phyloP scores from a whole-genome alignment of 1,140 invertebrate genomes.

The Palaemon carinicauda region DNA sequence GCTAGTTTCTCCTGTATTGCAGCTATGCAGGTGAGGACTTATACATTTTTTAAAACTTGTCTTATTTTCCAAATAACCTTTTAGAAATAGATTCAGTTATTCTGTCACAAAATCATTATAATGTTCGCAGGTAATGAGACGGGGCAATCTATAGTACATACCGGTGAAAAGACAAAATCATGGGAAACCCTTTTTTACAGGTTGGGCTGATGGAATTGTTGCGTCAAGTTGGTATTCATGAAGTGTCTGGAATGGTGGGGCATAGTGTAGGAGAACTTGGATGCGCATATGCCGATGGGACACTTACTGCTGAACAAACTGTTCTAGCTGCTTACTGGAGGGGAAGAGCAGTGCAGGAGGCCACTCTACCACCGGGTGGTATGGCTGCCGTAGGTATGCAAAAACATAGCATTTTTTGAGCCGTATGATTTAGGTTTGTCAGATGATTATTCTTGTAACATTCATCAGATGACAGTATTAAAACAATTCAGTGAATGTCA shows the following conservation, averaged over 20 bases:
- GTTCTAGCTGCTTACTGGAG: slow-evolving; percentile 91
- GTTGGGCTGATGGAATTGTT: slow-evolving; percentile 90
- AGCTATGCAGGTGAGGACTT: slow-evolving; percentile 80
- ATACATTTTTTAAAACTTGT: too few relatives aligned
- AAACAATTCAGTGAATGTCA: too few relatives aligned
- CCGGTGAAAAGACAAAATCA: too few relatives aligned
- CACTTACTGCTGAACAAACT: slow-evolving; percentile 90
- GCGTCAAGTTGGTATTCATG: slow-evolving; percentile 77
- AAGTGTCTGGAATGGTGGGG: slow-evolving; percentile 89
- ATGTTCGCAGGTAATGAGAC: too few relatives aligned
- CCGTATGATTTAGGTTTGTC: too few relatives aligned
- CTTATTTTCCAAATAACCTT: background rate
- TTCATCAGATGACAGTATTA: too few relatives aligned
- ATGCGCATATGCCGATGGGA: slow-evolving; percentile 96
- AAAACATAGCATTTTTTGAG: background rate
- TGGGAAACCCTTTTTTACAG: slow-evolving; percentile 63
- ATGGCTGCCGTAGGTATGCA: slow-evolving; percentile 81
- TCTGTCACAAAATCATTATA: too few relatives aligned
- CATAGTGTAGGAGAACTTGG: slow-evolving; percentile 95
- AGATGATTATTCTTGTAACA: too few relatives aligned
- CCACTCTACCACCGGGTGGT: slow-evolving; percentile 75
- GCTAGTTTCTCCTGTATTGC: slow-evolving; percentile 93
- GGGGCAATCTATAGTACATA: too few relatives aligned
- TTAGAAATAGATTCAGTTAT: background rate
- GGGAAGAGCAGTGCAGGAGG: slow-evolving; percentile 85